Conservation (phyloP, 2,888 invertebrate species). For the Cosmopolites sordidus region DNA sequence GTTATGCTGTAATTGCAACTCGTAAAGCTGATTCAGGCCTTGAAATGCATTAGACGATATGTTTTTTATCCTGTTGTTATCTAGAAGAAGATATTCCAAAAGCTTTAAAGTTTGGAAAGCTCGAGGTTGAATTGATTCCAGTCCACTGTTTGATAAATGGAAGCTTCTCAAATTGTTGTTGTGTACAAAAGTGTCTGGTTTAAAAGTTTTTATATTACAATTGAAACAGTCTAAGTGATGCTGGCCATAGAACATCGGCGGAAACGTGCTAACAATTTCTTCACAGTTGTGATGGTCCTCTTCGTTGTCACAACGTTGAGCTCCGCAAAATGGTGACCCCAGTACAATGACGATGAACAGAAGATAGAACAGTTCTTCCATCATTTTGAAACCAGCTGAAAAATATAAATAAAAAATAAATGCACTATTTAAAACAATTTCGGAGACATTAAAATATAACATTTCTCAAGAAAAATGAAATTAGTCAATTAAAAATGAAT, state of each 20-base stretch:
- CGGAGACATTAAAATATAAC: too few relatives aligned
- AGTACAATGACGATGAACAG: constrained; percentile 20
- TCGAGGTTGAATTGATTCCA: constrained; percentile 33
- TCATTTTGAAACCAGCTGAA: too few relatives aligned
- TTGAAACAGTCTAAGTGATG: constrained; percentile 37
- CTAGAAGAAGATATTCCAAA: constrained; percentile 36
- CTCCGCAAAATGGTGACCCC: constrained; percentile 20
- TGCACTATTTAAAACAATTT: too few relatives aligned
- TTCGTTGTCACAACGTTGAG: constrained; percentile 33
- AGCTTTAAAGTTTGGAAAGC: constrained; percentile 38
- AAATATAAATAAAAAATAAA: too few relatives aligned
- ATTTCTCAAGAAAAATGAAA: too few relatives aligned
- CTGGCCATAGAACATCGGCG: constrained; percentile 38
- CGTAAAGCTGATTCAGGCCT: constrained; percentile 39
- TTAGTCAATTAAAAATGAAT: too few relatives aligned
- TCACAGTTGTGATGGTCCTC: constrained; percentile 35
- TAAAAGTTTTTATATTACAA: constrained; percentile 38
- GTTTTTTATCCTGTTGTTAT: constrained; percentile 37
- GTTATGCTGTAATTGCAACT: constrained; percentile 41
- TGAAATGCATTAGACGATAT: constrained; percentile 38
- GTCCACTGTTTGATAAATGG: constrained; percentile 38
- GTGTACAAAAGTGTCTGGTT: constrained; percentile 37
- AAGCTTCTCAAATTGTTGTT: constrained; percentile 37
- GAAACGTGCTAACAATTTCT: constrained; percentile 36
- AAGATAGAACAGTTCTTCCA: constrained; percentile 14